Evolutionary conservation across 1,140 invertebrate genomes (phyloP), one percentile per base, ranked within the genome.

Genomic region (Latrodectus geometricus): DNA sequence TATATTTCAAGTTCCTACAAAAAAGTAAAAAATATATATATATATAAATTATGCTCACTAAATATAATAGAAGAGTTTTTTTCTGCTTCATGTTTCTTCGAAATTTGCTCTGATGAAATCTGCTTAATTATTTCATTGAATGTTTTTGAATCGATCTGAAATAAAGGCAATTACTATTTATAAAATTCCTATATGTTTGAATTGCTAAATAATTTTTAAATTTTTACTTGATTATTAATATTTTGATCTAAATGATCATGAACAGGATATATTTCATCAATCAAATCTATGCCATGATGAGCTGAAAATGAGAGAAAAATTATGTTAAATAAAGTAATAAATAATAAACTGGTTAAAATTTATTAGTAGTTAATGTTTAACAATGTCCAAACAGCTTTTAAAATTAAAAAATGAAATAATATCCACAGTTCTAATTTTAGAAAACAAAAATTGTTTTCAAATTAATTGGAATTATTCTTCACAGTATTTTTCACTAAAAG

Each of bases 261-360:
- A 49, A 50, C 74, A 52, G 82, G 50, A 68, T 76, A 84, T 21
- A 84, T 84, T 17, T 84, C 61, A 11, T 76, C 73, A 35, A 84
- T 14, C n/a, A 84, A 52, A n/a, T n/a, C 21, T 35, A 65, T 35
- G 52, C n/a, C 20, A 54, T n/a, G 76, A 56, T 72, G 12, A 9
- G 68, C 82, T 84, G 65, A 54, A 84, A 84, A 11, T 35, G 35
- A 35, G 35, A 35, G 35, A 5, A 35, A 35, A 35, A 35, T 35
- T 35, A 35, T 35, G 35, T 3, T 35, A 35, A 35, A 35, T 35
- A 35, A 35, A 35, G 5, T 5, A 35, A 35, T 35, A 35, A 35
- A 35, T 35, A 35, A 35, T 35, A 35, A 35, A 35, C 5, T 35
- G 5, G 35, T 1, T 35, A 35, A 5, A 35, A 35, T 35, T 35